These are phyloP conservation scores for Harpagifer antarcticus DNA, from an alignment of 2,797 vertebrate genomes.

Conservation along the genomic window DNA sequence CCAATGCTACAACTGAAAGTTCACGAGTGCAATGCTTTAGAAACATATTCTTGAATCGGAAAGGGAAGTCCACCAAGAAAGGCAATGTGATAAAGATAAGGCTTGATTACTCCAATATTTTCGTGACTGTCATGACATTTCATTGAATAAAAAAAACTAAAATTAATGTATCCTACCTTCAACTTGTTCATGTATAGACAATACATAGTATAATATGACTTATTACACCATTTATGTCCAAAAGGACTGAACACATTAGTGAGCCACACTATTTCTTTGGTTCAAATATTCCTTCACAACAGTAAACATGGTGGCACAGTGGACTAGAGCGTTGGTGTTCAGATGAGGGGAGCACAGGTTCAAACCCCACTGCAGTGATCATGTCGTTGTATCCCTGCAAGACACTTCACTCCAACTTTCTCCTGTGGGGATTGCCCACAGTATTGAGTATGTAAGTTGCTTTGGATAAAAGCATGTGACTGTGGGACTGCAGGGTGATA, in stretches of 20 bases:
- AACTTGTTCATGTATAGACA: neutral
- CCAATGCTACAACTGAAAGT: constrained; percentile 2
- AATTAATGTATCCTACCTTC: neutral
- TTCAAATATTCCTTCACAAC: too few relatives aligned
- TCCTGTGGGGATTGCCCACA: too few relatives aligned
- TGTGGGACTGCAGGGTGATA: neutral
- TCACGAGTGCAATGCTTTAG: neutral
- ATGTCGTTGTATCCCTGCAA: too few relatives aligned
- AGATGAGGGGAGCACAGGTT: too few relatives aligned
- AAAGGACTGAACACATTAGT: too few relatives aligned
- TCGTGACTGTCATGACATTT: neutral
- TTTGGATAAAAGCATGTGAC: too few relatives aligned
- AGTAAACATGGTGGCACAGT: too few relatives aligned
- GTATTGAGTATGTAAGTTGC: too few relatives aligned
- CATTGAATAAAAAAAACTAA: neutral
- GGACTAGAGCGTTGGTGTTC: too few relatives aligned
- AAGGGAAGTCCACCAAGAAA: neutral
- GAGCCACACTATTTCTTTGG: too few relatives aligned
- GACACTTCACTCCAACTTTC: too few relatives aligned
- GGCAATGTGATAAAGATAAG: neutral
- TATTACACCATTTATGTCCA: neutral
- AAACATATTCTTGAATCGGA: neutral
- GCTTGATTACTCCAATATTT: neutral
- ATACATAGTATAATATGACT: neutral
- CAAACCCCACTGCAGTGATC: too few relatives aligned